Evolutionary conservation across 2,888 invertebrate species (phyloP).

Genomic region (Teleogryllus oceanicus): DNA sequence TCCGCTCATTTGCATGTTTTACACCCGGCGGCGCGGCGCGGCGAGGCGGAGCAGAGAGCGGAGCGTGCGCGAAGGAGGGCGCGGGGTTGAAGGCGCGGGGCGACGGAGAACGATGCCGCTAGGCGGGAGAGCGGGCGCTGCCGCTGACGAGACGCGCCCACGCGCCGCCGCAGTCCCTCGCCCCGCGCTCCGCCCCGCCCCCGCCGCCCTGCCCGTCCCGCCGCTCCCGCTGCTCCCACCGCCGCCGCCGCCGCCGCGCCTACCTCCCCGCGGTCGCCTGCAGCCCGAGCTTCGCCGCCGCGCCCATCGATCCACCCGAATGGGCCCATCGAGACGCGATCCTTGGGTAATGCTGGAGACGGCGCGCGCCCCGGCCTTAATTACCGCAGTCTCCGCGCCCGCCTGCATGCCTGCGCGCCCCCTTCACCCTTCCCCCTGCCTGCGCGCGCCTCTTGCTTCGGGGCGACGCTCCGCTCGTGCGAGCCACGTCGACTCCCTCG

Average conservation of each 20-base stretch:
- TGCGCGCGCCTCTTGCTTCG: not conserved
- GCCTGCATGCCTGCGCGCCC: slow-evolving; percentile 31
- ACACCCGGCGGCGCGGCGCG: slow-evolving; percentile 29
- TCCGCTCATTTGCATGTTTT: slow-evolving; percentile 37
- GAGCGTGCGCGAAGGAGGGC: no score
- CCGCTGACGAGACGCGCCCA: not conserved
- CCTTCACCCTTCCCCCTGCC: not conserved
- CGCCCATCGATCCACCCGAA: not conserved
- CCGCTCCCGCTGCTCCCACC: not conserved
- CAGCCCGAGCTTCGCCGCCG: not conserved
- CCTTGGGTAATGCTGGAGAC: slow-evolving; percentile 1
- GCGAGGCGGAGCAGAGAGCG: no score
- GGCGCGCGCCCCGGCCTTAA: slow-evolving; percentile 18
- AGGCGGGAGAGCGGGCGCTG: not conserved
- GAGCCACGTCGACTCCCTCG: slow-evolving; percentile 19
- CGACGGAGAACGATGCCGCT: no score
- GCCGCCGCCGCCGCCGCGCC: not conserved
- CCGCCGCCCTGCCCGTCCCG: not conserved
- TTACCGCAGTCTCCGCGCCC: slow-evolving; percentile 28
- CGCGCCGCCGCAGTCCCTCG: not conserved
- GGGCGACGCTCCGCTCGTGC: not conserved
- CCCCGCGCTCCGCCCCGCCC: not conserved
- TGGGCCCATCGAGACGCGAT: slow-evolving; percentile 11
- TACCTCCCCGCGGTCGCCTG: not conserved
- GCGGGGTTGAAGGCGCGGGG: no score